Percentiles rank a stretch among this genome's conserved stretches.
Conservation (phyloP, 2,797 vertebrate species). For the Karalla daura region DNA sequence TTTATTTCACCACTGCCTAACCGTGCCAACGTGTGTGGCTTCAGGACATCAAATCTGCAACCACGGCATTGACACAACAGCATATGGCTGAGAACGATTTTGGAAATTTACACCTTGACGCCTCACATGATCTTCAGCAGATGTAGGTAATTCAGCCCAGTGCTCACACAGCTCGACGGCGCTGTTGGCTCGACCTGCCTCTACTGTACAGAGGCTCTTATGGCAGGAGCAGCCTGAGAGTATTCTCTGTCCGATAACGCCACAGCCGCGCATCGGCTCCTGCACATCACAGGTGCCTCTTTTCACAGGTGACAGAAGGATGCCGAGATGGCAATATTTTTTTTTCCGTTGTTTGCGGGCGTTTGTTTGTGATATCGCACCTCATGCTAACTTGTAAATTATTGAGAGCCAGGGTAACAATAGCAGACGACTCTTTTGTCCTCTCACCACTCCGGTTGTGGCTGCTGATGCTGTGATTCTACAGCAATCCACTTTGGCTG, state of each 20-base stretch:
- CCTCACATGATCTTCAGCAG: not conserved
- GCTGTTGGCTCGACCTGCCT: not conserved
- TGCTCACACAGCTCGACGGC: not conserved
- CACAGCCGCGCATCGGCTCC: slow-evolving; percentile 4
- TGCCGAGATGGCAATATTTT: slow-evolving; percentile 61
- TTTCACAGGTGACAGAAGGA: slow-evolving; percentile 80
- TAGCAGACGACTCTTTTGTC: slow-evolving; percentile 76
- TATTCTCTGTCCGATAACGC: slow-evolving; percentile 36
- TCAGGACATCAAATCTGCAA: not conserved
- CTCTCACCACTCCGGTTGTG: slow-evolving; percentile 67
- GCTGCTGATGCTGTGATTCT: slow-evolving; percentile 73
- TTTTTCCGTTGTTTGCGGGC: slow-evolving; percentile 50
- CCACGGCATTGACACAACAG: not conserved
- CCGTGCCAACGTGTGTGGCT: not conserved
- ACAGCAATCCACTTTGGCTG: slow-evolving; percentile 66
- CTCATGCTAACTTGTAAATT: slow-evolving; percentile 83
- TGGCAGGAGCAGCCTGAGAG: slow-evolving; percentile 25
- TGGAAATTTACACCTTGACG: not conserved
- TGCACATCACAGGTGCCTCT: slow-evolving; percentile 51
- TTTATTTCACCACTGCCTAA: not conserved
- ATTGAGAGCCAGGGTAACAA: slow-evolving; percentile 75
- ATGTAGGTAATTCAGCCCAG: not conserved
- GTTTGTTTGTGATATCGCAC: slow-evolving; percentile 76
- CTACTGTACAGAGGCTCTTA: slow-evolving; percentile 11
- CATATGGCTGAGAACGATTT: not conserved